Evolutionary conservation across 2,888 invertebrate genomes (phyloP), one percentile per base, ranked within the genome.

Genomic region (Chymomyza fuscimana): DNA sequence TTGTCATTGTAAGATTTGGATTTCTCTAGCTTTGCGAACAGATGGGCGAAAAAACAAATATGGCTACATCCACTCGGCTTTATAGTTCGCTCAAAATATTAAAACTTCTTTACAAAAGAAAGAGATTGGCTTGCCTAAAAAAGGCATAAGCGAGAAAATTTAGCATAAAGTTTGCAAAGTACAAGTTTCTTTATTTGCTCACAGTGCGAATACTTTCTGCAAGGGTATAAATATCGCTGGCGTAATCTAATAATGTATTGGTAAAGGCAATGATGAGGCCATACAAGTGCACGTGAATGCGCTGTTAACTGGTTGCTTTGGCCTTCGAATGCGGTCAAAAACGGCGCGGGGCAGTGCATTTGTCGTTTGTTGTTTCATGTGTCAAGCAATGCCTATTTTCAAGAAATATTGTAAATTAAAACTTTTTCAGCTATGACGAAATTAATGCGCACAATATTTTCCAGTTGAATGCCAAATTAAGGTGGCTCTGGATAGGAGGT

Each of bases 381-480:
- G 51, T 72, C 72, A 64, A 67, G 72, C 68, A 78, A 40, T 69
- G 72, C 32, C 32, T 7, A 67, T 74, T 69, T 69, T 72, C 70
- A 77, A 77, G 67, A 72, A 77, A 77, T 74, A 54, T 19, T 16
- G 54, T 54, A 54, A 16, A 54, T 54, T 5, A 54, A 19, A 54
- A 6, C 54, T 9, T 54, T 22, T 54, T 19, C 0, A 54, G 54
- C 16, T 54, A 36, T 60, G 76, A 81, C 73, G 73, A 81, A 83
- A 84, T 81, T 73, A 74, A 83, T 86, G 77, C 73, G 73, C 74
- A 79, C 73, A 74, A 60, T 63, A 73, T 76, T 79, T 74, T 66
- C 72, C 85, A 86, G 81, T 79, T 86, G 87, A 78, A 84, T 76
- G 76, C 74, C 77, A 86, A 84, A 84, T 83, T 72, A 73, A 9